Base-by-base conservation (phyloP, 2,113 vertebrate genomes). In the Apteryx owenii region DNA sequence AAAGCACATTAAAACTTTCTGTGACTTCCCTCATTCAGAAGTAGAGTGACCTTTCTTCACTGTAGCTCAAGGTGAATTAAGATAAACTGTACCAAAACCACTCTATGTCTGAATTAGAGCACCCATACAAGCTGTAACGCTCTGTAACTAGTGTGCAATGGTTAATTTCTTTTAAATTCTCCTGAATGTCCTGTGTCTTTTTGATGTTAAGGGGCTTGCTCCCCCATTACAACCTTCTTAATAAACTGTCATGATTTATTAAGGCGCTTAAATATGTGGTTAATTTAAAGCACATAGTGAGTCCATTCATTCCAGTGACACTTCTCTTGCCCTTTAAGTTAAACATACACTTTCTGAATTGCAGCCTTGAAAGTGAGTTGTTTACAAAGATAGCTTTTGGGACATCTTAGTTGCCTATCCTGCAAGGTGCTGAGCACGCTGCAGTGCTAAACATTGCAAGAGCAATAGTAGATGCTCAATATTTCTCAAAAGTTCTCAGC, bases 111-210 rank as follows among this genome's bases (percentile, higher is more conserved):
- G 92, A 96, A 91, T 95, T 70, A 83, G 85, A 83, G 46, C 31
- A 36, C 40, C 44, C 40, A 38, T 80, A 78, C 48, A 93, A 76
- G 21, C 16, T 81, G 54, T 90, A 90, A 93, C 61, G 28, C 31
- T 81, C 60, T 86, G n/a, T 54, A 93, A 46, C 25, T 56, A 79
- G 42, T 38, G 17, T 77, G 22, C 2, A 4, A 71, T 26, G 12
- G 62, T 85, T 83, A 77, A 70, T 83, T 93, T 86, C 38, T 90
- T 76, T 76, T 64, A 81, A 70, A 40, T 78, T 93, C 58, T 95
- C 36, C 38, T 70, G 44, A 94, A 78, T 82, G 9, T 81, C 54
- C 40, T 81, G 23, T 81, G 56, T 5, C 12, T 90, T 86, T 94
- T 92, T 81, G 7, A 85, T 88, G 42, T 44, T 88, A 93, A 89